phyloP scores from a whole-genome alignment of 2,888 invertebrate species.

The Noctua janthina region DNA sequence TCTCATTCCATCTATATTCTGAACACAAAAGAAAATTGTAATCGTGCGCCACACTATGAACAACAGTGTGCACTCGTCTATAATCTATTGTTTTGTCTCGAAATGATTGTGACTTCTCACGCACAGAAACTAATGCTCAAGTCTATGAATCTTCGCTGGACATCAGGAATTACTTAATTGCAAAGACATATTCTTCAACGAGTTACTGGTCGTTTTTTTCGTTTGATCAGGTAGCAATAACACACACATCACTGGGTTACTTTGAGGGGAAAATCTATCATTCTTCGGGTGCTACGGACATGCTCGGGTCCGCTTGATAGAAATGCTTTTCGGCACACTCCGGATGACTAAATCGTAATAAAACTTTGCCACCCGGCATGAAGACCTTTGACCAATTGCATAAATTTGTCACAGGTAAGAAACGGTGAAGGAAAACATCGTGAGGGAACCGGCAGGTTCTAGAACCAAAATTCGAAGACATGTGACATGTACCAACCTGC shows the following conservation, averaged over 20 bases:
- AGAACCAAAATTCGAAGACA: too few relatives aligned
- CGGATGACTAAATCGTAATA: neutral
- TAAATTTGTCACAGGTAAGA: neutral
- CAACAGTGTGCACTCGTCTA: neutral
- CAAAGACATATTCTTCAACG: conserved; percentile 18
- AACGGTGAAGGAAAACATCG: too few relatives aligned
- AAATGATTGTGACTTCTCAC: conserved; percentile 43
- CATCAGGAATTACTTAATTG: conserved; percentile 41
- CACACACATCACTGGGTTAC: neutral
- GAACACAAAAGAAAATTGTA: neutral
- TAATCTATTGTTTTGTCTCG: conserved; percentile 30
- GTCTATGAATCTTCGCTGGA: conserved; percentile 26
- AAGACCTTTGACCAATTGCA: neutral
- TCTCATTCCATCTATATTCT: neutral
- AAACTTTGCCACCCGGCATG: neutral
- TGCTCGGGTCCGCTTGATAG: neutral
- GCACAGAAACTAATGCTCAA: conserved; percentile 19
- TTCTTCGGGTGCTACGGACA: neutral
- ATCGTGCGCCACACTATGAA: neutral
- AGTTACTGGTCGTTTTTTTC: conserved; percentile 5
- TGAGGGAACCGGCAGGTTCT: too few relatives aligned
- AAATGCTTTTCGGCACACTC: neutral
- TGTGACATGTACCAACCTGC: too few relatives aligned
- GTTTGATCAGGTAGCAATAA: neutral
- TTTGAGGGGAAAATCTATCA: neutral